phyloP scores from a whole-genome alignment of 2,113 vertebrate species.

The Lepus americanus region DNA sequence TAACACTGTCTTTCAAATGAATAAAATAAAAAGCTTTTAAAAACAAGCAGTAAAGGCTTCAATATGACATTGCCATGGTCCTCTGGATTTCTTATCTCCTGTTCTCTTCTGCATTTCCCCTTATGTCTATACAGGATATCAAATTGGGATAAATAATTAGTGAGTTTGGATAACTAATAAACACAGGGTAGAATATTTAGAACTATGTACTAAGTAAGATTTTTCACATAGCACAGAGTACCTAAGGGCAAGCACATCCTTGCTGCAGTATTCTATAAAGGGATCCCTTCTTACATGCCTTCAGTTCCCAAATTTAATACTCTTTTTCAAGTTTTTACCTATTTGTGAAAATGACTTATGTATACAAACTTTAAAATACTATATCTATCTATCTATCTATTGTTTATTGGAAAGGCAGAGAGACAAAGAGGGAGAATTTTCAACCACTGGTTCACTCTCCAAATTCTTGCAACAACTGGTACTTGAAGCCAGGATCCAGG shows the following conservation, averaged over 20 bases:
- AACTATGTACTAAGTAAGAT: neutral
- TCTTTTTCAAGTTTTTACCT: neutral
- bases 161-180: neutral
- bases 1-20: too few relatives aligned
- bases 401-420: too few relatives aligned
- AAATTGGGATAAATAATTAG: neutral
- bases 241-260: neutral
- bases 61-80: accelerated
- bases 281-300: neutral
- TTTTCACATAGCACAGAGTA: neutral
- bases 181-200: neutral
- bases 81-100: neutral
- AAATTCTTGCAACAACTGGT: too few relatives aligned
- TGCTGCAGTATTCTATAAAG: neutral
- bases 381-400: too few relatives aligned
- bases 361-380: neutral
- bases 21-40: too few relatives aligned
- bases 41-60: neutral
- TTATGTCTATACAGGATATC: neutral
- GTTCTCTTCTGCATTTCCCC: neutral
- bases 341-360: neutral
- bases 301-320: neutral
- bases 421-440: too few relatives aligned
- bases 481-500: too few relatives aligned
- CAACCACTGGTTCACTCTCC: too few relatives aligned